Conservation (phyloP, 2,888 invertebrate genomes). For the Dioctria linearis region DNA sequence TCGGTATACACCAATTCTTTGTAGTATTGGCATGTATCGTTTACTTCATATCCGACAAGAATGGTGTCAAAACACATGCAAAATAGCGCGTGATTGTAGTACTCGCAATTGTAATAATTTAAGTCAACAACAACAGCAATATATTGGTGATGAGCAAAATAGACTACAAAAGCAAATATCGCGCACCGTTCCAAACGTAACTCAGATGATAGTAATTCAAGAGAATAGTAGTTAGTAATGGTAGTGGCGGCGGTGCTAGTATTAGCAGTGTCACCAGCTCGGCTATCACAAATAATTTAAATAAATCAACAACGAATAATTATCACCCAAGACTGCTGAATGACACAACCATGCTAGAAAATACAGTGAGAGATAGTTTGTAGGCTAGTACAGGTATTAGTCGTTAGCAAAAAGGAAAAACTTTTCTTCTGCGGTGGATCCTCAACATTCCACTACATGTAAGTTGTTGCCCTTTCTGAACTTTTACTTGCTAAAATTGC, state of each 20-base stretch:
- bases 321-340: constrained; percentile 2
- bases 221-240: constrained; percentile 3
- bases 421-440: no score
- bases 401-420: no score
- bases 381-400: no score
- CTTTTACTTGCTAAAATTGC: no score
- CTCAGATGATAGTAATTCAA: constrained; percentile 11
- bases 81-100: constrained; percentile 60
- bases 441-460: no score
- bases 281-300: background rate
- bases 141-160: constrained; percentile 56
- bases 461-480: no score
- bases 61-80: constrained; percentile 65
- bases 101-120: constrained; percentile 58
- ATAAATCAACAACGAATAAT: constrained; percentile 5
- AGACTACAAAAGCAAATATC: constrained; percentile 44
- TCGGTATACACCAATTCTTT: constrained; percentile 63
- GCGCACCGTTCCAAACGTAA: constrained; percentile 17
- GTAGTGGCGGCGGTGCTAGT: background rate
- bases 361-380: no score
- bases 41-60: constrained; percentile 65
- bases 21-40: constrained; percentile 68
- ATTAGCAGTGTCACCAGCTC: background rate
- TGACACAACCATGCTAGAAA: background rate
- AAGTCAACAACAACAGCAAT: constrained; percentile 56